These are phyloP conservation scores for Camponotus fellah DNA, from an alignment of 2,888 invertebrate genomes.

Conservation along the genomic window DNA sequence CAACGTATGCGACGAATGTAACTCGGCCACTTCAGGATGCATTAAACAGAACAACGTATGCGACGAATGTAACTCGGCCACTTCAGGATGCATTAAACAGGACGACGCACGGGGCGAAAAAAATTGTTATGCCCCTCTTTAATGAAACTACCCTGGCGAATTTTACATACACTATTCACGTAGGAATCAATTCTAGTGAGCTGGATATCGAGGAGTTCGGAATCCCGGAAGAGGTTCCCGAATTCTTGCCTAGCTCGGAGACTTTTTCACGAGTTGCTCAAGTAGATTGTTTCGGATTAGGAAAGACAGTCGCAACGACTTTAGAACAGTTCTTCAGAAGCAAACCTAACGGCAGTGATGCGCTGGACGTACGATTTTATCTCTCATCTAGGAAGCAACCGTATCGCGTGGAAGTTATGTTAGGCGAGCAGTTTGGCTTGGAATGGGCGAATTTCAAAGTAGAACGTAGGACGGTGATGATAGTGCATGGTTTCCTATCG, in stretches of 20 bases:
- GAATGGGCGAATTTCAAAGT: slow-evolving; percentile 88
- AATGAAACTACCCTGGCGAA: slow-evolving; percentile 34
- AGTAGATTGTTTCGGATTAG: slow-evolving; percentile 88
- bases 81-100: no score
- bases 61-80: neutral
- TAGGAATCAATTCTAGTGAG: neutral
- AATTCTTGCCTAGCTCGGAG: no score
- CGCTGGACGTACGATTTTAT: slow-evolving; percentile 87
- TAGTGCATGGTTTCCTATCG: slow-evolving; percentile 90
- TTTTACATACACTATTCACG: slow-evolving; percentile 55
- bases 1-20: no score
- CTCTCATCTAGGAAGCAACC: slow-evolving; percentile 86
- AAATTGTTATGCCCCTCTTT: neutral
- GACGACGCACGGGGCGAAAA: neutral
- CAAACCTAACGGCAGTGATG: slow-evolving; percentile 85
- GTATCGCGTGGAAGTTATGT: slow-evolving; percentile 85
- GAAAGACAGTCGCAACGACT: slow-evolving; percentile 81
- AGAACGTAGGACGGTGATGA: slow-evolving; percentile 87
- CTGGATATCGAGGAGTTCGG: neutral
- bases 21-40: neutral
- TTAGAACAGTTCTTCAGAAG: slow-evolving; percentile 86
- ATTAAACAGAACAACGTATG: neutral
- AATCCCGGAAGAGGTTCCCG: no score
- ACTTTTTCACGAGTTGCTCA: neutral
- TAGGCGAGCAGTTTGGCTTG: slow-evolving; percentile 87